These are phyloP conservation scores for Electrona antarctica DNA, from an alignment of 2,113 vertebrate species.

Conservation along the genomic window DNA sequence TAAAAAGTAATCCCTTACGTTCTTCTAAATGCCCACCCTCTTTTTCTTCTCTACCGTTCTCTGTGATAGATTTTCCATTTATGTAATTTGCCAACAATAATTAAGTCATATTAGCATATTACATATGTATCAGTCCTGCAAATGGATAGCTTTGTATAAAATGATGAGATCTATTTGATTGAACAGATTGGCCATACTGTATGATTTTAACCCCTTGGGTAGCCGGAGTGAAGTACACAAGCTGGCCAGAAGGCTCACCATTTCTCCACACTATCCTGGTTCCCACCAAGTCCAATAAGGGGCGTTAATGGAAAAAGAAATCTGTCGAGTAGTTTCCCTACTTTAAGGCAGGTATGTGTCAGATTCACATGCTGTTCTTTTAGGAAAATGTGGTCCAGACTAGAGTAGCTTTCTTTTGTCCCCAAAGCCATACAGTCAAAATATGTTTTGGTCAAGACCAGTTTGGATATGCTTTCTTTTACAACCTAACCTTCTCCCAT, in stretches of 20 bases:
- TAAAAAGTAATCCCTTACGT: too few species aligned
- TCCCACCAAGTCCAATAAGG: constrained; percentile 66
- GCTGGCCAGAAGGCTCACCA: constrained; percentile 59
- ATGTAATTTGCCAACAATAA: too few species aligned
- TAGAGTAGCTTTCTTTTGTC: constrained; percentile 27
- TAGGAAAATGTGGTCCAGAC: neutral
- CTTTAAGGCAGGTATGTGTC: constrained; percentile 62
- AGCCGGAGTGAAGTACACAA: constrained; percentile 46
- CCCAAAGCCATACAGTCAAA: constrained; percentile 3
- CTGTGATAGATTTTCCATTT: too few species aligned
- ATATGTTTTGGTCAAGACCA: neutral
- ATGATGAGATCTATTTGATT: too few species aligned
- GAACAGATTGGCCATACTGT: too few species aligned
- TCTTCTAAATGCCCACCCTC: too few species aligned
- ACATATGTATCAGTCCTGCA: too few species aligned
- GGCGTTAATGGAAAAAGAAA: constrained; percentile 67
- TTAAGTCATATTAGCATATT: too few species aligned
- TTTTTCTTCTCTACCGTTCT: too few species aligned
- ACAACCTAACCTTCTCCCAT: neutral
- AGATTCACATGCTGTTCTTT: constrained; percentile 45
- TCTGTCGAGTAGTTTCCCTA: constrained; percentile 49
- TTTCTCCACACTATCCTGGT: constrained; percentile 77
- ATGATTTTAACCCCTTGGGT: too few species aligned
- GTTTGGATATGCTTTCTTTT: neutral
- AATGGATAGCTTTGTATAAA: too few species aligned